Evolutionary conservation across 2,113 vertebrate genomes (phyloP).

Genomic region (Anthoscopus minutus): DNA sequence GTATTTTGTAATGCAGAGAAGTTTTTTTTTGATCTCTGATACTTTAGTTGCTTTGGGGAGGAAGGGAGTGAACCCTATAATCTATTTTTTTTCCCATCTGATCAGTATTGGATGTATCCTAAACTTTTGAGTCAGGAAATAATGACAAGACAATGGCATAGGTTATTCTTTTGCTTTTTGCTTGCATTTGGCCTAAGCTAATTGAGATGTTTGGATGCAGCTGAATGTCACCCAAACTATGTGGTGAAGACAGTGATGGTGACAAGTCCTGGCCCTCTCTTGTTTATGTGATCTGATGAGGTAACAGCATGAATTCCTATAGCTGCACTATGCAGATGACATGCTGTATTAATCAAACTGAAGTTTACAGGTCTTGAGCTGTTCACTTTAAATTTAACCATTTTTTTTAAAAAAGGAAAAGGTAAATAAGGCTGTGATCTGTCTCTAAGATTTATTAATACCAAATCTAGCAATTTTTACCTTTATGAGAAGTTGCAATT

Average conservation of each 20-base stretch:
- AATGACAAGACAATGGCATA: accelerated
- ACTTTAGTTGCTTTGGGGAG: not conserved
- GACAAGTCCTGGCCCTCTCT: not conserved
- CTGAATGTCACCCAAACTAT: not conserved
- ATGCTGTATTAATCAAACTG: not conserved
- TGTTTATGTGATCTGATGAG: not conserved
- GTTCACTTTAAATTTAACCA: not conserved
- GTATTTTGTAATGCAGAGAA: not conserved
- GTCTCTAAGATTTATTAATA: not conserved
- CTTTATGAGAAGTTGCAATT: not conserved
- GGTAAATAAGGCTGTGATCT: not conserved
- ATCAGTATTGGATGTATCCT: not conserved
- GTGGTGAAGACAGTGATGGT: not conserved
- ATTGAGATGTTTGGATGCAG: not conserved
- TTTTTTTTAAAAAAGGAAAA: not conserved
- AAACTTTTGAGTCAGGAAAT: not conserved
- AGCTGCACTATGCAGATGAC: not conserved
- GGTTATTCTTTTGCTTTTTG: not conserved
- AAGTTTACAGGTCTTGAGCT: not conserved
- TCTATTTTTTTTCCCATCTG: not conserved
- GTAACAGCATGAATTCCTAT: not conserved
- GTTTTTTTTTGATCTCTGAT: not conserved
- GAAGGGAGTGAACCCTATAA: accelerated
- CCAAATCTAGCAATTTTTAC: not conserved
- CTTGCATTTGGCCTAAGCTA: not conserved